These are phyloP conservation scores for Nannoperca obscura DNA, from an alignment of 2,797 vertebrate species.

Conservation along the genomic window DNA sequence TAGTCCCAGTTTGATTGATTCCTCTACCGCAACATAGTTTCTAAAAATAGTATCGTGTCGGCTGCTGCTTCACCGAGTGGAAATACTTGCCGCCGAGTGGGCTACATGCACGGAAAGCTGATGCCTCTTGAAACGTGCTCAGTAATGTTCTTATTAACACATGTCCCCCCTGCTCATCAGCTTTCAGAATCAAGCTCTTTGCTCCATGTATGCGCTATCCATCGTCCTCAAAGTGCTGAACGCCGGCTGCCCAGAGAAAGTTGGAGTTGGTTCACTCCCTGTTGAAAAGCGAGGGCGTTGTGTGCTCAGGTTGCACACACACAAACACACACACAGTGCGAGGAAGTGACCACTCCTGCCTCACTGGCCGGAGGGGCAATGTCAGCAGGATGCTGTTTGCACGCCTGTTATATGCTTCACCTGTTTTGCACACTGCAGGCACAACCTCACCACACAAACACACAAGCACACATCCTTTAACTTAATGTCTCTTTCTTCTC, in stretches of 20 bases:
- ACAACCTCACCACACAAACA: conserved; percentile 2
- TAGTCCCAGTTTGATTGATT: conserved; percentile 64
- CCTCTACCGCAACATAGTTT: conserved; percentile 65
- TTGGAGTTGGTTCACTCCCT: conserved; percentile 50
- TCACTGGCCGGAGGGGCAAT: conserved; percentile 20
- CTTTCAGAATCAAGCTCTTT: neutral
- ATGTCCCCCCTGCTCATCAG: neutral
- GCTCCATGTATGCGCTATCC: conserved; percentile 32
- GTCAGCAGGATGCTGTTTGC: conserved; percentile 42
- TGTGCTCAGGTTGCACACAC: conserved; percentile 7
- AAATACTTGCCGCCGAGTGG: conserved; percentile 33
- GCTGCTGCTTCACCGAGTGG: conserved; percentile 46
- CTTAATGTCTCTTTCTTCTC: neutral
- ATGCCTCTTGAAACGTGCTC: conserved; percentile 50
- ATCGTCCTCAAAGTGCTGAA: conserved; percentile 37
- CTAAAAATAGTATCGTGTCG: conserved; percentile 73
- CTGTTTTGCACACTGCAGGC: conserved; percentile 28
- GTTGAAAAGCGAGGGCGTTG: conserved; percentile 27
- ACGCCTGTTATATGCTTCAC: conserved; percentile 28
- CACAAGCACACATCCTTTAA: neutral
- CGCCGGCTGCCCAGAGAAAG: conserved; percentile 43
- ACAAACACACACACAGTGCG: neutral
- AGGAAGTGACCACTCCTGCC: conserved; percentile 41
- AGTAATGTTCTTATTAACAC: conserved; percentile 29
- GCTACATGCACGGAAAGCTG: conserved; percentile 50